phyloP scores from a whole-genome alignment of 1,140 invertebrate species.

The Anagrus nilaparvatae region DNA sequence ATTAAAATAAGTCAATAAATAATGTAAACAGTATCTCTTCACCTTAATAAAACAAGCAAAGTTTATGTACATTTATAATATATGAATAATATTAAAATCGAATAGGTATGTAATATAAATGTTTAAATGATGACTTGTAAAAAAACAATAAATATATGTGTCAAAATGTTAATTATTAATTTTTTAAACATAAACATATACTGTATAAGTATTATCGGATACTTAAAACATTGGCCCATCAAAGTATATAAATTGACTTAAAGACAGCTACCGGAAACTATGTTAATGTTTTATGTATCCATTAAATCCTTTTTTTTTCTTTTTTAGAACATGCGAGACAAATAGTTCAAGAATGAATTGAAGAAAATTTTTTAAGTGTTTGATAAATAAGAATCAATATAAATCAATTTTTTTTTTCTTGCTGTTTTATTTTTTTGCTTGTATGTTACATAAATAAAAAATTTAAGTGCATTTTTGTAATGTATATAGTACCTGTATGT shows the following conservation, averaged over 20 bases:
- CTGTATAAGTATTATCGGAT: constrained; percentile 14
- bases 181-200: constrained; percentile 2
- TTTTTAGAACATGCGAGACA: constrained; percentile 4
- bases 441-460: no score
- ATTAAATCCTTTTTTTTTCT: no score
- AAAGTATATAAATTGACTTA: constrained; percentile 9
- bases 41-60: no score
- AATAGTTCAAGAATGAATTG: constrained; percentile 15
- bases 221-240: constrained; percentile 12
- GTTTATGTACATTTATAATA: neutral
- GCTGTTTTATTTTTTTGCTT: no score
- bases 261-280: constrained; percentile 16
- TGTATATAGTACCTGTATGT: no score
- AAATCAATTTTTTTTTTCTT: no score
- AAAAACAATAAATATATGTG: constrained; percentile 5
- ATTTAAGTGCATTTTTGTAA: no score
- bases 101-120: neutral
- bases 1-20: no score
- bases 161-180: constrained; percentile 14
- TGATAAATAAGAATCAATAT: no score
- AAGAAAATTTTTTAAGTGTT: no score
- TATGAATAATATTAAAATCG: neutral
- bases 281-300: no score
- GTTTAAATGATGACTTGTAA: constrained; percentile 8
- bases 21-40: no score